Evolutionary conservation across 2,797 vertebrate genomes (phyloP).

Genomic region (Sebastes dallii): DNA sequence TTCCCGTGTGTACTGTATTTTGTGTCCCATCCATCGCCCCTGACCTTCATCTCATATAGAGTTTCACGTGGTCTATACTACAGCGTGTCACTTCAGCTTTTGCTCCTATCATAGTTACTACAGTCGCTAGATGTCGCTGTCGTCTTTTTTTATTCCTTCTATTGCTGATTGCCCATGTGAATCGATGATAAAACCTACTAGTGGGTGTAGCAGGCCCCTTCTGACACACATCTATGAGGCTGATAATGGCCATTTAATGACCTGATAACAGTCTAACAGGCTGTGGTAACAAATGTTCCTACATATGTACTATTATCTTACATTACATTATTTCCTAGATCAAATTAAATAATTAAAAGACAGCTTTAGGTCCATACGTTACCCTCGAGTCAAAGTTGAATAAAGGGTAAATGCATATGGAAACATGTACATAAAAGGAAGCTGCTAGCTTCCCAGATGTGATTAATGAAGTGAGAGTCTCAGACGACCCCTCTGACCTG

Average conservation of each 20-base stretch:
- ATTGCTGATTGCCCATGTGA: not conserved
- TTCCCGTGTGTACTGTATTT: too few species aligned
- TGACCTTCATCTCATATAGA: too few species aligned
- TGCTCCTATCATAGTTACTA: not conserved
- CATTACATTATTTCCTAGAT: not conserved
- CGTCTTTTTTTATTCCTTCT: not conserved
- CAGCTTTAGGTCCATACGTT: constrained; percentile 31
- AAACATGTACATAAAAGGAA: constrained; percentile 52
- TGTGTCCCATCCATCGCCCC: too few species aligned
- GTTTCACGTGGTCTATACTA: too few species aligned
- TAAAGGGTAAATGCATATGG: constrained; percentile 54
- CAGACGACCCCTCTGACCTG: constrained; percentile 64
- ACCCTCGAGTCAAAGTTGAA: constrained; percentile 57
- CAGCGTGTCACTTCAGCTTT: not conserved
- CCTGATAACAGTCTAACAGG: not conserved
- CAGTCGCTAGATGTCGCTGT: not conserved
- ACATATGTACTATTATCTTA: constrained; percentile 5
- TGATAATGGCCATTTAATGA: not conserved
- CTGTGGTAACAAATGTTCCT: not conserved
- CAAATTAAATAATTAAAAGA: constrained; percentile 28
- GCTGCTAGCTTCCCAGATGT: constrained; percentile 57
- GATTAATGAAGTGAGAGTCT: constrained; percentile 72
- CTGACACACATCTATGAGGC: not conserved
- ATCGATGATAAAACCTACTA: not conserved
- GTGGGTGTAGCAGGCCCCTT: not conserved